Percentiles rank a stretch among this genome's conserved stretches.
phyloP scores from a whole-genome alignment of 2,113 vertebrate genomes.

The Theristicus caerulescens region DNA sequence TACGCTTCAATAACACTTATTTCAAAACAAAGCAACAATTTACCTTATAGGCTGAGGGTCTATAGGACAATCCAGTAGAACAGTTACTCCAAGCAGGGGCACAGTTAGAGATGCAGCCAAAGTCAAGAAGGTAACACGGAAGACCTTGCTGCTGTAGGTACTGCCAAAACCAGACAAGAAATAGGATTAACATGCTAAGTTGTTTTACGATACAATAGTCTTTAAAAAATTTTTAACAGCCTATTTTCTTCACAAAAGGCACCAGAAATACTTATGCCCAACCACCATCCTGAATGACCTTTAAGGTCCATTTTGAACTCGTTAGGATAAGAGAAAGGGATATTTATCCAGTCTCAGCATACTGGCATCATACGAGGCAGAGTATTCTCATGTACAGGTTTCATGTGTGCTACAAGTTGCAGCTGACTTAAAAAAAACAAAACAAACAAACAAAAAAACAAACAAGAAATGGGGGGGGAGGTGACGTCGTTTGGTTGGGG shows the following conservation, averaged over 20 bases:
- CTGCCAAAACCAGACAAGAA: conserved; percentile 65
- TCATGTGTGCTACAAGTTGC: background rate
- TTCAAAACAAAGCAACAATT: background rate
- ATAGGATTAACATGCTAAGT: background rate
- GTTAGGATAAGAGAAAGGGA: background rate
- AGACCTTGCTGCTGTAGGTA: conserved; percentile 91
- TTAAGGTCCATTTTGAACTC: background rate
- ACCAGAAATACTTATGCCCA: background rate
- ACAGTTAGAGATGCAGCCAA: conserved; percentile 79
- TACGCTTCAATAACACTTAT: background rate
- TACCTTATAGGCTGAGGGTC: conserved; percentile 89
- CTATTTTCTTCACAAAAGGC: background rate
- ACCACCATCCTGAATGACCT: background rate
- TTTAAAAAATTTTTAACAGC: background rate
- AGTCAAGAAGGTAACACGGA: conserved; percentile 86
- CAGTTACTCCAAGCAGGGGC: conserved; percentile 81
- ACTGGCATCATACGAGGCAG: background rate
- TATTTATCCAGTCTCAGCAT: background rate
- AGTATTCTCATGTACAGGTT: background rate
- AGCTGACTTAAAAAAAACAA: background rate
- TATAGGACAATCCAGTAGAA: conserved; percentile 91
- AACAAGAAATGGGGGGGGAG: background rate
- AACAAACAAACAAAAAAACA: background rate
- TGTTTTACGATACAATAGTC: background rate
- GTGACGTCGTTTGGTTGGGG: background rate